These are phyloP conservation scores for Panzeria rudis DNA, from an alignment of 2,888 invertebrate genomes.

Conservation along the genomic window DNA sequence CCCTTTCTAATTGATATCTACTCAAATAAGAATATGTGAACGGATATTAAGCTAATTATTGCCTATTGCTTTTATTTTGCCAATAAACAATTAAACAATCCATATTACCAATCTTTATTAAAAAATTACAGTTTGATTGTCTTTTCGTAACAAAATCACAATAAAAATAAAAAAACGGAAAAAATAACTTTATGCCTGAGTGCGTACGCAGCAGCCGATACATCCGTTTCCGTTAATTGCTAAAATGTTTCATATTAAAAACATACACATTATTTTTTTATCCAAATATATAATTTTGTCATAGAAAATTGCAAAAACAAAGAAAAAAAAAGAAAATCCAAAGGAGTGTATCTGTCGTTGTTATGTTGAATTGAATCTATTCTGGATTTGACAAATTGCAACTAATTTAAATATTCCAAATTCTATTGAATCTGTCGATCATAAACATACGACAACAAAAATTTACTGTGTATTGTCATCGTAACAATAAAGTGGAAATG, in stretches of 20 bases:
- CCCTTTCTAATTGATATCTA: not conserved
- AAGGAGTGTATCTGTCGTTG: conserved; percentile 61
- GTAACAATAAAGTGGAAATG: conserved; percentile 11
- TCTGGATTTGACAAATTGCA: conserved; percentile 64
- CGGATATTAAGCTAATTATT: not conserved
- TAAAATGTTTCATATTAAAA: conserved; percentile 9
- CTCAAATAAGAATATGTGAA: not conserved
- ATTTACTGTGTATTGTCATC: not conserved
- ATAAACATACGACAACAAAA: conserved; percentile 28
- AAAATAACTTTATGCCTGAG: conserved; percentile 75
- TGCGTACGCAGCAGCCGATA: conserved; percentile 81
- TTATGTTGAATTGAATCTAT: not conserved
- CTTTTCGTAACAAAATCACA: conserved; percentile 22
- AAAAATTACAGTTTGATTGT: conserved; percentile 26
- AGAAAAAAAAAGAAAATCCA: conserved; percentile 8
- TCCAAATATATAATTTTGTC: not conserved
- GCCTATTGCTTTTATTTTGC: not conserved
- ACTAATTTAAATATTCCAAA: conserved; percentile 68
- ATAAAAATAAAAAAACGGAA: conserved; percentile 4
- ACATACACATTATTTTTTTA: conserved; percentile 19
- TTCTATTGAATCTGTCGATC: conserved; percentile 68
- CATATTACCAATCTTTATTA: conserved; percentile 35
- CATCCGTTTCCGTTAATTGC: conserved; percentile 81
- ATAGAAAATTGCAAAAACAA: conserved; percentile 42
- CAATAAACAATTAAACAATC: not conserved